Evolutionary conservation across 92 coral and sea anemone genomes (phyloP).

Genomic region (Paramuricea clavata): DNA sequence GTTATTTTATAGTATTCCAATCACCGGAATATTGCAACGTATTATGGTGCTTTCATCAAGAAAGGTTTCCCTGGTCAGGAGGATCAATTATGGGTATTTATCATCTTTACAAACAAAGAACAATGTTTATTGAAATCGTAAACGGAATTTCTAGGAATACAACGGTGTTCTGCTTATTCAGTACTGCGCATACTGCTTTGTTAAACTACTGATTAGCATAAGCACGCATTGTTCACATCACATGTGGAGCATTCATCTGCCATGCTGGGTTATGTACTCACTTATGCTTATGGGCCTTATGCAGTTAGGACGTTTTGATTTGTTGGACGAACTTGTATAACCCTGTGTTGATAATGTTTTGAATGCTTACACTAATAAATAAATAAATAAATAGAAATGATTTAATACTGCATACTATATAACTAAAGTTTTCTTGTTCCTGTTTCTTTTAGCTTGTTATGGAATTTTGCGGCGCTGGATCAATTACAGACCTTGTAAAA

Average conservation of each 20-base stretch:
- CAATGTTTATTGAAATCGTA: not conserved
- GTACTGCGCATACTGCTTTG: no score
- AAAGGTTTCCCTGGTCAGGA: conserved; percentile 93
- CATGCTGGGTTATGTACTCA: no score
- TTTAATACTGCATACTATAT: no score
- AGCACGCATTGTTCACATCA: no score
- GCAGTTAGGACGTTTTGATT: no score
- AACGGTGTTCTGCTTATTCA: no score
- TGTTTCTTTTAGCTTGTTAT: conserved; percentile 81
- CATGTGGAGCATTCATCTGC: no score
- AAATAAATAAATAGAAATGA: no score
- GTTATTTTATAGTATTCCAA: conserved; percentile 81
- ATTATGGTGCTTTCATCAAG: conserved; percentile 97
- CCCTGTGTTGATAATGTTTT: not conserved
- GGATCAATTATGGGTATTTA: conserved; percentile 90
- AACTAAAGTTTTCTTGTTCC: not conserved
- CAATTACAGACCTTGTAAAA: conserved; percentile 99
- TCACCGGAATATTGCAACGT: conserved; percentile 98
- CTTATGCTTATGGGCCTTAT: no score
- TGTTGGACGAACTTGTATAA: not conserved
- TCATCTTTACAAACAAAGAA: not conserved
- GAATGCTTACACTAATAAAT: not conserved
- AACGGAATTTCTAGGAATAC: no score
- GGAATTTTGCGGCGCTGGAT: conserved; percentile 99
- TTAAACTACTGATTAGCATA: no score